phyloP scores from a whole-genome alignment of 2,797 vertebrate genomes.

The Oryzias sinensis region DNA sequence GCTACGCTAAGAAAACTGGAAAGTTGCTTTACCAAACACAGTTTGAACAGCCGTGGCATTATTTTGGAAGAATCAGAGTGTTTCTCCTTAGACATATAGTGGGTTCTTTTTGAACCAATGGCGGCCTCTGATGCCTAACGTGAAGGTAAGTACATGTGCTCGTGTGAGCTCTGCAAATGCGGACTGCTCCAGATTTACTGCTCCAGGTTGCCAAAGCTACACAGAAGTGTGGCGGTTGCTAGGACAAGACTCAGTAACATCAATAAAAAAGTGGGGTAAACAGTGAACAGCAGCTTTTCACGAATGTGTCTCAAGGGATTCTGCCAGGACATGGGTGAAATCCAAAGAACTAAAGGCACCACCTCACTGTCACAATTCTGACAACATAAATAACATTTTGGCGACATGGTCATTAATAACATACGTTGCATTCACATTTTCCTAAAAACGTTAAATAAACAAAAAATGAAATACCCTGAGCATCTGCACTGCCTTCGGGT shows the following conservation, averaged over 20 bases:
- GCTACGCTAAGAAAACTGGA: no score
- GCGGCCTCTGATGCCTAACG: no score
- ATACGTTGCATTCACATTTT: slow-evolving; percentile 66
- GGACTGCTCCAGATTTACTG: not conserved
- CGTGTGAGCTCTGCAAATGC: no score
- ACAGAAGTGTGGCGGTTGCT: slow-evolving; percentile 21
- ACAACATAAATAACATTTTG: slow-evolving; percentile 66
- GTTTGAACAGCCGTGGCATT: no score
- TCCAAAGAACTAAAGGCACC: slow-evolving; percentile 28
- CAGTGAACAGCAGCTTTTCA: slow-evolving; percentile 37
- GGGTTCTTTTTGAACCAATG: no score
- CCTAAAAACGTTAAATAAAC: not conserved
- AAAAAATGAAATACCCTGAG: slow-evolving; percentile 39
- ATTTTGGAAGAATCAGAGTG: no score
- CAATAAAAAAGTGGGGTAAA: slow-evolving; percentile 38
- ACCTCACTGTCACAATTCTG: slow-evolving; percentile 32
- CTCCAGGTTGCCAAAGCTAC: slow-evolving; percentile 16
- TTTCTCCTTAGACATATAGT: no score
- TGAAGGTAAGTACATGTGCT: no score
- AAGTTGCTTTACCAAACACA: no score
- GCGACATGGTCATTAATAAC: slow-evolving; percentile 48
- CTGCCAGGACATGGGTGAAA: slow-evolving; percentile 44
- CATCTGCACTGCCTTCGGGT: slow-evolving; percentile 44
- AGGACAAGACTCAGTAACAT: slow-evolving; percentile 11
- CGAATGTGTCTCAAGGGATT: slow-evolving; percentile 38